Conservation (phyloP, 2,888 invertebrate species). For the Gymnocheta viridis region DNA sequence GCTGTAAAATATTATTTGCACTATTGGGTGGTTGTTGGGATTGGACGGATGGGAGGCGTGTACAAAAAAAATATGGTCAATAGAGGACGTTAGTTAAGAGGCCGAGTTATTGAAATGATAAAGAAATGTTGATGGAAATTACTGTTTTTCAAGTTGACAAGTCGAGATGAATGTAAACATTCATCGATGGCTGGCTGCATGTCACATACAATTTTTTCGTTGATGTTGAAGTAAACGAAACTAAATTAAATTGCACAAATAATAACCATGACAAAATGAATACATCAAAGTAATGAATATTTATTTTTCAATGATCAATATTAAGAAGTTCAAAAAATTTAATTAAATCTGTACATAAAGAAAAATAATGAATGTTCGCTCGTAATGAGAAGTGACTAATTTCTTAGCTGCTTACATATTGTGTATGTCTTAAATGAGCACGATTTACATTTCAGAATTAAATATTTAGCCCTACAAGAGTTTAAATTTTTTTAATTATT, state of each 20-base stretch:
- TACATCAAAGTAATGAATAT: slow-evolving; percentile 41
- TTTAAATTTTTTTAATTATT: no score
- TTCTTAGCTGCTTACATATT: no score
- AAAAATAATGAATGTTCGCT: background rate
- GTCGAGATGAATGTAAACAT: slow-evolving; percentile 82
- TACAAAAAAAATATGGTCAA: slow-evolving; percentile 43
- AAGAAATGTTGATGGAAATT: slow-evolving; percentile 75
- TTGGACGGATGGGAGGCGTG: background rate
- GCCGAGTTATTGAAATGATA: slow-evolving; percentile 63
- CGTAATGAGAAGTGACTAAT: background rate
- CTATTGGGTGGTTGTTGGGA: slow-evolving; percentile 22
- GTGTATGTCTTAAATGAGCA: no score
- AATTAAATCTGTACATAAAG: background rate
- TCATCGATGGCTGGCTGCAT: slow-evolving; percentile 74
- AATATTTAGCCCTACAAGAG: no score
- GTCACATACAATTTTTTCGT: slow-evolving; percentile 61
- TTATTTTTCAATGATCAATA: background rate
- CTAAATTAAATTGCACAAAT: slow-evolving; percentile 47
- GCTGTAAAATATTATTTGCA: slow-evolving; percentile 43
- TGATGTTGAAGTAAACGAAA: slow-evolving; percentile 25
- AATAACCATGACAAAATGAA: slow-evolving; percentile 39
- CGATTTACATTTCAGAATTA: no score
- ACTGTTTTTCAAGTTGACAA: slow-evolving; percentile 81
- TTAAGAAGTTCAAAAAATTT: background rate
- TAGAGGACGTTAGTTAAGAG: background rate